A percentile compares a stretch with the other conserved stretches of the same genome.
Conservation (phyloP, 2,797 vertebrate species). For the Sebastes taczanowskii region DNA sequence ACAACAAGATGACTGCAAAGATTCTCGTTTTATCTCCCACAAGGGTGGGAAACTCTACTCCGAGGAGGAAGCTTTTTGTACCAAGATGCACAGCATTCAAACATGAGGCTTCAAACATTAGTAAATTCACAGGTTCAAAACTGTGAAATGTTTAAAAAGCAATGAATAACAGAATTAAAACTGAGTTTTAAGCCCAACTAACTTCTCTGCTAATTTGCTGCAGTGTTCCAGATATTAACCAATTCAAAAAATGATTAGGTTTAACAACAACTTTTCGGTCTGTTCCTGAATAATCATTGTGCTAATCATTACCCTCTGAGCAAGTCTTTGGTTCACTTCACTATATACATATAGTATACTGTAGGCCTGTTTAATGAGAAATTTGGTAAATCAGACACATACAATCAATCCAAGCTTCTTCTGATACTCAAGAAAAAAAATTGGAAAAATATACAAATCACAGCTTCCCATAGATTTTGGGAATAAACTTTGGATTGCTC, state of each 20-base stretch:
- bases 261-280: background rate
- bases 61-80: background rate
- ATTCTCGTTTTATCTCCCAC: background rate
- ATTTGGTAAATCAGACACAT: constrained; percentile 4
- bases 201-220: background rate
- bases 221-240: background rate
- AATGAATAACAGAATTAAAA: background rate
- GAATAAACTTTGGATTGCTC: constrained; percentile 29
- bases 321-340: too few relatives aligned
- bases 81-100: background rate
- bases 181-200: background rate
- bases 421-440: background rate
- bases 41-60: background rate
- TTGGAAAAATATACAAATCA: background rate
- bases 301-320: too few relatives aligned
- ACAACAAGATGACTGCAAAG: background rate
- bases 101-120: background rate
- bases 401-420: constrained; percentile 7
- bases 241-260: background rate
- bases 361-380: background rate
- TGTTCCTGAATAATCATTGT: background rate
- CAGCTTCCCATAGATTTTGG: constrained; percentile 22
- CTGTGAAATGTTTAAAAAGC: background rate
- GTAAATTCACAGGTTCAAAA: background rate
- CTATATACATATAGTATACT: background rate